Conservation (phyloP, 2,113 vertebrate genomes). For the Forbesichthys papilliferus region DNA sequence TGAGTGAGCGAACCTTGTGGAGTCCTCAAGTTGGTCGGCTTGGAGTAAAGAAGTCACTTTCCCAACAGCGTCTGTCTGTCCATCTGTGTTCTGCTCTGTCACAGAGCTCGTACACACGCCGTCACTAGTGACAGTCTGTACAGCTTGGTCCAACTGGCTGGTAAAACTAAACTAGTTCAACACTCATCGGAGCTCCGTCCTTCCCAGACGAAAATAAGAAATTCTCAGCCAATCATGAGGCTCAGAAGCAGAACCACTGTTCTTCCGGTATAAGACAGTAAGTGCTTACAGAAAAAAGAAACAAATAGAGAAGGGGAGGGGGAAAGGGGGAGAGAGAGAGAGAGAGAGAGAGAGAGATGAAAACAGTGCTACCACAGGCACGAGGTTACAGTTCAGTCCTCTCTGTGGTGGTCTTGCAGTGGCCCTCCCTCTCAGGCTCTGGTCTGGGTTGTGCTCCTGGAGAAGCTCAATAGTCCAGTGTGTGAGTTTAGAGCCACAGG, state of each 20-base stretch:
- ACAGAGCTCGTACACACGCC: neutral
- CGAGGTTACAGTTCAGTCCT: neutral
- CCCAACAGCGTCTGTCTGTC: constrained; percentile 28
- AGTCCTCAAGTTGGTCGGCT: constrained; percentile 27
- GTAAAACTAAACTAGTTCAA: constrained; percentile 30
- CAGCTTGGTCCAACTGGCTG: constrained; percentile 61
- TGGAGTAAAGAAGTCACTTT: constrained; percentile 16
- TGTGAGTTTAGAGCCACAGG: constrained; percentile 15
- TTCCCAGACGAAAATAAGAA: constrained; percentile 25
- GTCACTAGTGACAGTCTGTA: constrained; percentile 22
- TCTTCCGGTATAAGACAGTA: constrained; percentile 30
- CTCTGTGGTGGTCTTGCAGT: constrained; percentile 17
- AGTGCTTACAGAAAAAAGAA: constrained; percentile 3
- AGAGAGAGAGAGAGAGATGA: constrained; percentile 20
- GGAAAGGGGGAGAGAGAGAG: constrained; percentile 24
- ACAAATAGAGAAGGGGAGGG: constrained; percentile 12
- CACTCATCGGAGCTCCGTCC: constrained; percentile 33
- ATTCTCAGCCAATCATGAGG: constrained; percentile 35
- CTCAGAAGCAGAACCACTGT: constrained; percentile 46
- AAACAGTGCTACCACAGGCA: neutral
- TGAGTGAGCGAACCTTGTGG: constrained; percentile 40
- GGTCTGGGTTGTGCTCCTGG: neutral
- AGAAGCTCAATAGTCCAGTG: constrained; percentile 41
- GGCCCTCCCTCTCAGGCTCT: neutral
- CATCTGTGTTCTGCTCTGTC: constrained; percentile 23